Evolutionary conservation across 1,140 invertebrate species (phyloP).

Genomic region (Gonioctena quinquepunctata): DNA sequence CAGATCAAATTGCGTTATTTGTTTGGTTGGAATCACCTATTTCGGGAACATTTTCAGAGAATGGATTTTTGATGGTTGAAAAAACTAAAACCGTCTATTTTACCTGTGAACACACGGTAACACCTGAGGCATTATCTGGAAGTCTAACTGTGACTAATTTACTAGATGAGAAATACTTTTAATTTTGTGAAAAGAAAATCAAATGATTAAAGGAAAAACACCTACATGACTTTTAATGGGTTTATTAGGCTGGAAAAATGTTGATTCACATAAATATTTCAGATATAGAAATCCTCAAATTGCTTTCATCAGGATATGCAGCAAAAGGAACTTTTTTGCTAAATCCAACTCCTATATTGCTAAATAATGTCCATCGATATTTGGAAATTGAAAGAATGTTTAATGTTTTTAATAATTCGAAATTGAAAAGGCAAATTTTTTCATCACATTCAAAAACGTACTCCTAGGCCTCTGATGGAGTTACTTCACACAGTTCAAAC

Average conservation of each 20-base stretch:
- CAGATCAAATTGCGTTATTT: constrained; percentile 33
- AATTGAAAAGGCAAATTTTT: too few species aligned
- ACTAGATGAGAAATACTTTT: constrained; percentile 19
- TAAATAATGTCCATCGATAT: too few species aligned
- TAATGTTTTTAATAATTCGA: too few species aligned
- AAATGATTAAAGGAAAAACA: not conserved
- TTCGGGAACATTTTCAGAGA: constrained; percentile 33
- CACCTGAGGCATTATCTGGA: constrained; percentile 12
- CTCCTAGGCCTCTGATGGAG: too few species aligned
- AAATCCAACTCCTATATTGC: not conserved
- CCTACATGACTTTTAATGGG: not conserved
- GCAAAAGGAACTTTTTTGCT: not conserved
- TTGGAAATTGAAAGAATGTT: too few species aligned
- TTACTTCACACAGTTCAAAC: too few species aligned
- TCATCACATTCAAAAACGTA: too few species aligned
- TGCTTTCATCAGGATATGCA: too few species aligned
- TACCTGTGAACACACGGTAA: constrained; percentile 11
- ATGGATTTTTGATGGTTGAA: constrained; percentile 32
- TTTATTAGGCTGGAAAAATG: not conserved
- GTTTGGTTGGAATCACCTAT: constrained; percentile 34
- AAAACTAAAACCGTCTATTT: constrained; percentile 28
- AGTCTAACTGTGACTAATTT: constrained; percentile 30
- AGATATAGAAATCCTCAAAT: too few species aligned
- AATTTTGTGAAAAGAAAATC: not conserved
- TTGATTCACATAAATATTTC: too few species aligned